These are phyloP conservation scores for Frieseomelitta varia DNA, from an alignment of 1,140 invertebrate genomes.

Conservation along the genomic window DNA sequence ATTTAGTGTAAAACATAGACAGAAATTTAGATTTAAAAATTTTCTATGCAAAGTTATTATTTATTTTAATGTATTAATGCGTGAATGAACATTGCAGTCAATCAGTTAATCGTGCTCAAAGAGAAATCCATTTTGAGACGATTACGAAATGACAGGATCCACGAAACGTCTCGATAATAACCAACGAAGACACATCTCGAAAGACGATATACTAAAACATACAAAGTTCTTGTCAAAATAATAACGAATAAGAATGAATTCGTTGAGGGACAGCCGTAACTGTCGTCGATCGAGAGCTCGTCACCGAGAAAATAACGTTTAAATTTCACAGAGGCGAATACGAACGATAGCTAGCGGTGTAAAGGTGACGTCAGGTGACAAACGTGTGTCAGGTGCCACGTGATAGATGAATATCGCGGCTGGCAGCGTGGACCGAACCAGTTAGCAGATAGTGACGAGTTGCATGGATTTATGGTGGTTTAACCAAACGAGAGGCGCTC, in stretches of 20 bases:
- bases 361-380: conserved; percentile 63
- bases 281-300: background rate
- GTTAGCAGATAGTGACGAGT: conserved; percentile 65
- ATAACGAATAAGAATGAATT: conserved; percentile 8
- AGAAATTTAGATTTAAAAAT: too few relatives aligned
- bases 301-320: background rate
- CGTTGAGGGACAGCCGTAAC: background rate
- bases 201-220: too few relatives aligned
- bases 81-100: too few relatives aligned
- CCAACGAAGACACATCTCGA: too few relatives aligned
- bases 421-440: conserved; percentile 40
- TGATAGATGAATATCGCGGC: conserved; percentile 59
- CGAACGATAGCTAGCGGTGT: conserved; percentile 40
- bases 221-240: background rate
- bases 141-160: too few relatives aligned
- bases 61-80: too few relatives aligned
- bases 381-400: conserved; percentile 62
- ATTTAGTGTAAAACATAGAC: too few relatives aligned
- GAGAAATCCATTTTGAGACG: too few relatives aligned
- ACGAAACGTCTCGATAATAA: too few relatives aligned
- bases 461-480: conserved; percentile 61
- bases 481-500: conserved; percentile 56
- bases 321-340: background rate
- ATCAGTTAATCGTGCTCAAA: too few relatives aligned
- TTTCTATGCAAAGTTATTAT: too few relatives aligned